Conservation (phyloP, 2,888 invertebrate species). For the Tyria jacobaeae region DNA sequence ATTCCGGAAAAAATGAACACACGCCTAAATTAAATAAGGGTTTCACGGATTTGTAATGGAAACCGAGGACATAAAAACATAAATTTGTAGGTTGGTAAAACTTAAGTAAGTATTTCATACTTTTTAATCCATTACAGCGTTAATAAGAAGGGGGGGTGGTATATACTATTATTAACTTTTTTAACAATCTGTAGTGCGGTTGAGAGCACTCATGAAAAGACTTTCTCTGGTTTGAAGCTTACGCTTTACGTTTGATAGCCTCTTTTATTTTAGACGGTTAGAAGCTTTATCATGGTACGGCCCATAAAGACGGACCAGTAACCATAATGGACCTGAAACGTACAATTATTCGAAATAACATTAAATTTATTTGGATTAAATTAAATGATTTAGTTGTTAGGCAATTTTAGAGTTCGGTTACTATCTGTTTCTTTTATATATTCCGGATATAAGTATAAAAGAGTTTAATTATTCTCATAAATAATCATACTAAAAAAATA, state of each 20-base stretch:
- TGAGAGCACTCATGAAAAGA: too few relatives aligned
- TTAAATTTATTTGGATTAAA: not conserved
- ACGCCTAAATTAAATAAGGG: conserved; percentile 20
- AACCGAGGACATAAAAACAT: conserved; percentile 2
- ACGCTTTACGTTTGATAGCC: not conserved
- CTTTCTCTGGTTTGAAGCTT: not conserved
- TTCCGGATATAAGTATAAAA: too few relatives aligned
- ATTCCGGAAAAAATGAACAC: conserved; percentile 18
- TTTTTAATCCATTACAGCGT: not conserved
- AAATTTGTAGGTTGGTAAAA: conserved; percentile 8
- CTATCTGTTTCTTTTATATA: not conserved
- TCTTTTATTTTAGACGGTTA: not conserved
- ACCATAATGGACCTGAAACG: not conserved
- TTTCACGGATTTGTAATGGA: conserved; percentile 7
- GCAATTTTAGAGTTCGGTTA: not conserved
- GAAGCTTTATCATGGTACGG: not conserved
- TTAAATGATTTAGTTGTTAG: not conserved
- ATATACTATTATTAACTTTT: not conserved
- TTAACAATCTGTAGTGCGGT: not conserved
- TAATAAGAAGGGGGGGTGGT: not conserved
- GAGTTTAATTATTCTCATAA: too few relatives aligned
- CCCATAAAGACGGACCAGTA: not conserved
- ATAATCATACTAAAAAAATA: too few relatives aligned
- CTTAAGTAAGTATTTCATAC: not conserved
- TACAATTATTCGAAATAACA: not conserved